phyloP scores from a whole-genome alignment of 2,888 invertebrate species.

The Aethes cnicana region DNA sequence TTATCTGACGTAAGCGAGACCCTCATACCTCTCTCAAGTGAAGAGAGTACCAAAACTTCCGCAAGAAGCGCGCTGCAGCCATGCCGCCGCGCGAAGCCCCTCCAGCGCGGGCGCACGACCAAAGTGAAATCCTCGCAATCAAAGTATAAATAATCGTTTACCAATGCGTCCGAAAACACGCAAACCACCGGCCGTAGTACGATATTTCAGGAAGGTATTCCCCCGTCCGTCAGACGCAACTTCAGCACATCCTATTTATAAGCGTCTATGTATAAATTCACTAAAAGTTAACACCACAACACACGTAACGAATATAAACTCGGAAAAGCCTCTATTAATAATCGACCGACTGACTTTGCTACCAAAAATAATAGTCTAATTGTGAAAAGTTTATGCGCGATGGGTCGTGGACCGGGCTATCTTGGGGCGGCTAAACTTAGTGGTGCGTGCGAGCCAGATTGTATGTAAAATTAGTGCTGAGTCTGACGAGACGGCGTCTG shows the following conservation, averaged over 20 bases:
- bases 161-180: constrained; percentile 81
- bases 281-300: constrained; percentile 83
- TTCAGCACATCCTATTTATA: constrained; percentile 83
- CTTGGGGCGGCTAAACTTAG: constrained; percentile 83
- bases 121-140: constrained; percentile 60
- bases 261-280: constrained; percentile 83
- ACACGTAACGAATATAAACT: constrained; percentile 83
- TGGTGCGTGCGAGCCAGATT: constrained; percentile 80
- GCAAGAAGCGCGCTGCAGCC: constrained; percentile 38
- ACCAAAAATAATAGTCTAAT: constrained; percentile 84
- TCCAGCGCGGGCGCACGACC: constrained; percentile 41
- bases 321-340: constrained; percentile 84
- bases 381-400: constrained; percentile 83
- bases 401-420: constrained; percentile 83
- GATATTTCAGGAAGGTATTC: constrained; percentile 83
- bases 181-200: constrained; percentile 79
- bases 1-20: no score
- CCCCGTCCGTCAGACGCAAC: constrained; percentile 82
- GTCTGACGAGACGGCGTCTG: constrained; percentile 75
- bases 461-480: constrained; percentile 77
- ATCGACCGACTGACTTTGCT: constrained; percentile 83
- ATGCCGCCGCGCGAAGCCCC: constrained; percentile 38
- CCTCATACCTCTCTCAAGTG: no score
- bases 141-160: constrained; percentile 82
- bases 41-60: background rate